Evolutionary conservation across 2,888 invertebrate genomes (phyloP).

Genomic region (Lysandra coridon): DNA sequence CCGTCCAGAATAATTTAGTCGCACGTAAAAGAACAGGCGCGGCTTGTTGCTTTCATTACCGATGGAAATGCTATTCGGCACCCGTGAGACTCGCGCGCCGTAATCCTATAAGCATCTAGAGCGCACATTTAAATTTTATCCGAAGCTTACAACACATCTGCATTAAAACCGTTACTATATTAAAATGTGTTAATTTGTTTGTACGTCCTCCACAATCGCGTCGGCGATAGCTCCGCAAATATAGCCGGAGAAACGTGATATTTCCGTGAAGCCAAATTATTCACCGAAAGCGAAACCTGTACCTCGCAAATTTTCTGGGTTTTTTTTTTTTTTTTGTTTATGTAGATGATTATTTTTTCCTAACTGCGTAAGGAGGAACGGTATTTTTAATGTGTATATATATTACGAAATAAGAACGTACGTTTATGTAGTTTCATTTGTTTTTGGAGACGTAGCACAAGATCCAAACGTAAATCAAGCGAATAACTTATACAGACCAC

Average conservation of each 20-base stretch:
- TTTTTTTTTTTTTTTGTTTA: not conserved
- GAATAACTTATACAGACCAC: not conserved
- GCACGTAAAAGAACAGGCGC: constrained; percentile 36
- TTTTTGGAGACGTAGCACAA: not conserved
- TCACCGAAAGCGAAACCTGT: not conserved
- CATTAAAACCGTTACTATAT: constrained; percentile 29
- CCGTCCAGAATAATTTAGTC: constrained; percentile 36
- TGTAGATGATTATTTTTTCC: not conserved
- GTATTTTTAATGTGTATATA: not conserved
- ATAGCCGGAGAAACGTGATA: not conserved
- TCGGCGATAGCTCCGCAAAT: not conserved
- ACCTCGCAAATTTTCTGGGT: not conserved
- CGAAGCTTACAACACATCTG: constrained; percentile 31
- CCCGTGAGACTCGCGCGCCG: constrained; percentile 36
- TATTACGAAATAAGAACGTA: not conserved
- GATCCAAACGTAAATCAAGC: not conserved
- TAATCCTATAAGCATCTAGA: constrained; percentile 31
- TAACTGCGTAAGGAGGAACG: not conserved
- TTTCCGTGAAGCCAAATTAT: not conserved
- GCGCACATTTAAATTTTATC: constrained; percentile 33
- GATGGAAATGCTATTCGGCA: constrained; percentile 41
- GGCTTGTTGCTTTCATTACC: constrained; percentile 41
- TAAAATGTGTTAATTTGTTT: constrained; percentile 25
- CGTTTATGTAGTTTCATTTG: not conserved
- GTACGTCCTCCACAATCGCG: not conserved